These are phyloP conservation scores for Sprattus sprattus DNA, from an alignment of 2,113 vertebrate species.

Conservation along the genomic window DNA sequence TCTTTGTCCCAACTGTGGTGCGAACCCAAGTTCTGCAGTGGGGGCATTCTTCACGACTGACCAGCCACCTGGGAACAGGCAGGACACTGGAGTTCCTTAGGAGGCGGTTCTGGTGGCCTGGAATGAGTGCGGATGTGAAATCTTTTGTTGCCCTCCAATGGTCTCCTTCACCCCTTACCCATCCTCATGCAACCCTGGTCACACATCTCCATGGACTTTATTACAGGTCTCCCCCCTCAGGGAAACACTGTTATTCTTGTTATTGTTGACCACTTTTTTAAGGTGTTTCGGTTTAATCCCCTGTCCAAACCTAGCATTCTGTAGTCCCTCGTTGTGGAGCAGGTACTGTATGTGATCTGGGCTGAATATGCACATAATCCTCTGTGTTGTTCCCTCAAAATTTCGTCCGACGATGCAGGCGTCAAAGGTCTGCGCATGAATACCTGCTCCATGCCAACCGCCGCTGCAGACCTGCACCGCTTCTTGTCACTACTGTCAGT, in stretches of 20 bases:
- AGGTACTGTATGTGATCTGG: too few species aligned
- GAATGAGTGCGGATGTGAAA: background rate
- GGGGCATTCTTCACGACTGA: background rate
- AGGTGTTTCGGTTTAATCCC: too few species aligned
- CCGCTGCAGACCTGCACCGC: too few species aligned
- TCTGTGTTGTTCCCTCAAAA: too few species aligned
- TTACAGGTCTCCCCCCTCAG: constrained; percentile 12
- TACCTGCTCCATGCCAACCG: too few species aligned
- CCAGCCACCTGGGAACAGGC: background rate
- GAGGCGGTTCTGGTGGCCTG: constrained; percentile 4
- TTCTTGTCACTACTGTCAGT: too few species aligned
- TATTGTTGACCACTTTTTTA: constrained; percentile 10
- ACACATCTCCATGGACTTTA: background rate
- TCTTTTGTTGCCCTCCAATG: background rate
- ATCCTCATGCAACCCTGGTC: too few species aligned
- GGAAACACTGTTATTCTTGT: background rate
- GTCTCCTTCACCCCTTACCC: background rate
- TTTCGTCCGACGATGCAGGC: too few species aligned
- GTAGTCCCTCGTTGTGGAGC: too few species aligned
- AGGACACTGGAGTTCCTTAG: background rate
- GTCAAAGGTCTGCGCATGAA: too few species aligned
- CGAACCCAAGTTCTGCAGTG: background rate
- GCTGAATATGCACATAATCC: too few species aligned
- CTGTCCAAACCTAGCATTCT: too few species aligned
- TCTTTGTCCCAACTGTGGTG: background rate